Evolutionary conservation across 2,888 invertebrate genomes (phyloP).

Genomic region (Agonopterix arenella): DNA sequence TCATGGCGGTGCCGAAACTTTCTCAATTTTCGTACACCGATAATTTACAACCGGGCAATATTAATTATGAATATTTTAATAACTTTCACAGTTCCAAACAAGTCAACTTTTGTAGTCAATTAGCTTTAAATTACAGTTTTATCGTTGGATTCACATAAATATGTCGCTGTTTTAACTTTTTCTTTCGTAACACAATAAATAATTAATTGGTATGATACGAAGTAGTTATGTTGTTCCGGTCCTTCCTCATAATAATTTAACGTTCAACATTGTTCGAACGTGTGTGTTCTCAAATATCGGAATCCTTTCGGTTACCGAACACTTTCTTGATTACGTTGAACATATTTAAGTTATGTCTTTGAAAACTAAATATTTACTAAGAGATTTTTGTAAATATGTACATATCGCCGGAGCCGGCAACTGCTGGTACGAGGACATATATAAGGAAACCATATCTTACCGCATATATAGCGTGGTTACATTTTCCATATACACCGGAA

Average conservation of each 20-base stretch:
- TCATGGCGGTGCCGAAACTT: slow-evolving; percentile 19
- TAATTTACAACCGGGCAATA: slow-evolving; percentile 10
- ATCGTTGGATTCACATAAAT: not conserved
- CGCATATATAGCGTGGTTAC: slow-evolving; percentile 40
- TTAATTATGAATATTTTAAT: slow-evolving; percentile 12
- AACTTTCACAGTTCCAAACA: slow-evolving; percentile 1
- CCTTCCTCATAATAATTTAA: too few species aligned
- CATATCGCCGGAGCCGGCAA: slow-evolving; percentile 55
- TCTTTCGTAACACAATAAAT: not conserved
- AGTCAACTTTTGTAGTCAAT: slow-evolving; percentile 5
- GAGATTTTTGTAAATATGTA: slow-evolving; percentile 48
- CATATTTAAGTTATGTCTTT: slow-evolving; percentile 28
- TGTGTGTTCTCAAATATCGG: too few species aligned
- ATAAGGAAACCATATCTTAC: slow-evolving; percentile 38
- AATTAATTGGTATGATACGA: too few species aligned
- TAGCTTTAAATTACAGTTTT: not conserved
- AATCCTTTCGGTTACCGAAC: not conserved
- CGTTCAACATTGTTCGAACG: too few species aligned
- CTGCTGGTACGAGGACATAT: slow-evolving; percentile 49
- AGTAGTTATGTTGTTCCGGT: too few species aligned
- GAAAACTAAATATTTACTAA: slow-evolving; percentile 43
- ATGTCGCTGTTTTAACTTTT: not conserved
- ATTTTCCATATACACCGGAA: slow-evolving; percentile 47
- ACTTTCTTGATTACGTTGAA: not conserved
- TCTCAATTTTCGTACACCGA: slow-evolving; percentile 16